Evolutionary conservation across 2,888 invertebrate species (phyloP), one percentile per base, ranked within the genome.

Genomic region (Dynastes grantii): DNA sequence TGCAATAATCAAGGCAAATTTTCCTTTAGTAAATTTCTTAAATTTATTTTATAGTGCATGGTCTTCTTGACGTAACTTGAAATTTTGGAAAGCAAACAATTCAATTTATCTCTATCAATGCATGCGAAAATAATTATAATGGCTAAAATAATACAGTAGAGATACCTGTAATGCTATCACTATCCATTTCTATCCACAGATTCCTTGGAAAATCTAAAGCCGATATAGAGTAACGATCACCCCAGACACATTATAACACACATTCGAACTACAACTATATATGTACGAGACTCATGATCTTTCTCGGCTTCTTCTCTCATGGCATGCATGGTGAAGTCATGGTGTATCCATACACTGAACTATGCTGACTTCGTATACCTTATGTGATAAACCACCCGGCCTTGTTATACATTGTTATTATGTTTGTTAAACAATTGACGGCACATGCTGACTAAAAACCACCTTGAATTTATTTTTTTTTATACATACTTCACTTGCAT

Each of bases 341-440:
- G 58, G 58, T 40, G 37, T 27, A 53, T 37, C 32, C 32, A 37
- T 13, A 67, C 55, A 58, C 8, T 22, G 45, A 45, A 58, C 73
- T 73, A 45, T 81, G 81, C 81, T 81, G 81, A 81, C 81, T 70
- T 55, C 61, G 81, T 75, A 55, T n/a, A 73, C 73, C 73, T 70
- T 32, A 73, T 73, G 55, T 67, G 79, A 80, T 80, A 76, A 68
- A 53, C 53, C 40, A 70, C 32, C 45, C 78, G 79, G 71, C 81
- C 81, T 80, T 79, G 79, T 80, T 80, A 79, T 76, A 79, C 76
- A 80, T 81, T 81, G 80, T 81, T 80, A 73, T 63, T 76, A 76
- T 81, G 78, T 82, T 82, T 82, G 81, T 80, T 79, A 81, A 81
- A 81, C 81, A 82, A 70, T 80, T 65, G 76, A 65, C 77, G 73